Evolutionary conservation across 2,113 vertebrate species (phyloP).

Genomic region (Pseudopipra pipra): DNA sequence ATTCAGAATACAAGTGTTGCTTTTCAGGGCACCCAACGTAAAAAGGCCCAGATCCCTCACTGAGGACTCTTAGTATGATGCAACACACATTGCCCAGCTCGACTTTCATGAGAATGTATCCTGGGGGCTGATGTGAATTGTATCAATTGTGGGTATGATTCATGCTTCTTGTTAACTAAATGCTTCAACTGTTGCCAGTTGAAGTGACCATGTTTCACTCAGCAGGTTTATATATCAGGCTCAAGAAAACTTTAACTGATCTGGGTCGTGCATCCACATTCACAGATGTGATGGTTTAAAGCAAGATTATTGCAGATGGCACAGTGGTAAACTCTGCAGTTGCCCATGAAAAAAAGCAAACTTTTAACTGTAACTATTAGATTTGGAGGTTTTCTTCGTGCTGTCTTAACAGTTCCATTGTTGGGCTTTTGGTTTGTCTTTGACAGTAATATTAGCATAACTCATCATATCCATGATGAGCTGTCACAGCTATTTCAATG

Average conservation of each 20-base stretch:
- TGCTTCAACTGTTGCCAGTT: not conserved
- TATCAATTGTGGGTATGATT: not conserved
- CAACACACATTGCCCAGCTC: not conserved
- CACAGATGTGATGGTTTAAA: not conserved
- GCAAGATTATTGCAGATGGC: not conserved
- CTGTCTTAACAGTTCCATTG: not conserved
- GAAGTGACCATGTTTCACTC: not conserved
- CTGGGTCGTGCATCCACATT: not conserved
- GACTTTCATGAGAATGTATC: not conserved
- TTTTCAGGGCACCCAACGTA: not conserved
- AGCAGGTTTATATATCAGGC: not conserved
- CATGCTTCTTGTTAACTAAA: slow-evolving; percentile 5
- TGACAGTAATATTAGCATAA: slow-evolving; percentile 14
- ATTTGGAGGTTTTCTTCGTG: accelerated
- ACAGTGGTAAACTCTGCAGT: not conserved
- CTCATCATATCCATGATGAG: not conserved
- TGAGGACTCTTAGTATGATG: accelerated
- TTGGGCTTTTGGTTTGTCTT: not conserved
- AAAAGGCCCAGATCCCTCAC: not conserved
- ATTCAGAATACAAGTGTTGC: not conserved
- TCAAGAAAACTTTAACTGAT: not conserved
- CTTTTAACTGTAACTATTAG: not conserved
- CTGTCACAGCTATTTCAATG: slow-evolving; percentile 22
- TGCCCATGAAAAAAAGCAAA: not conserved
- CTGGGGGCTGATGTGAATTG: not conserved